phyloP scores from a whole-genome alignment of 2,797 vertebrate species.

The Ctenosaura bakeri region DNA sequence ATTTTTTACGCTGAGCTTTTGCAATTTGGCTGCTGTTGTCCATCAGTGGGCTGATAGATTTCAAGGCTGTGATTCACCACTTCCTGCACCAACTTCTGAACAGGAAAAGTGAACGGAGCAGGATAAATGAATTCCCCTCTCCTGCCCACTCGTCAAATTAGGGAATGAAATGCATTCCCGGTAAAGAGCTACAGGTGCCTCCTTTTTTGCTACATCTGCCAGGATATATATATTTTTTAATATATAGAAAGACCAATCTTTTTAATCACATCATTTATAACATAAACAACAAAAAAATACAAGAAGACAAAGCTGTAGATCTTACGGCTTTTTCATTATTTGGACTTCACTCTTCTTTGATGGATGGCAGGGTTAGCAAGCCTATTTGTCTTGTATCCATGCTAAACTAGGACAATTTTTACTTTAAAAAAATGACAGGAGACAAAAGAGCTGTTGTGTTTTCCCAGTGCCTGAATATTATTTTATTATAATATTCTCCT shows the following conservation, averaged over 20 bases:
- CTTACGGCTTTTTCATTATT: slow-evolving; percentile 42
- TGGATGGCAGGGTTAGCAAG: not conserved
- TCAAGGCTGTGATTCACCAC: not conserved
- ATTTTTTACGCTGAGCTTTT: not conserved
- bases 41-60: not conserved
- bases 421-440: not conserved
- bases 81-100: not conserved
- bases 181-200: slow-evolving; percentile 18
- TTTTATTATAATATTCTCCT: too few species aligned
- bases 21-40: not conserved
- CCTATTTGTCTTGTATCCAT: slow-evolving; percentile 59
- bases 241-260: slow-evolving; percentile 59
- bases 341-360: slow-evolving; percentile 58
- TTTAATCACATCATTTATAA: slow-evolving; percentile 58
- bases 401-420: slow-evolving; percentile 63
- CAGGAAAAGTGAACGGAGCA: not conserved
- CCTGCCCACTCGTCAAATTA: not conserved
- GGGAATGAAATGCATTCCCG: not conserved
- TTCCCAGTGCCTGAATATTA: slow-evolving; percentile 1
- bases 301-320: slow-evolving; percentile 40
- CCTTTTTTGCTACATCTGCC: not conserved
- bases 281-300: slow-evolving; percentile 55
- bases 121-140: not conserved
- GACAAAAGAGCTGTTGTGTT: slow-evolving; percentile 19
- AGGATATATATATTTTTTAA: not conserved